Evolutionary conservation across 2,888 invertebrate species (phyloP).

Genomic region (Cerastis leucographa): DNA sequence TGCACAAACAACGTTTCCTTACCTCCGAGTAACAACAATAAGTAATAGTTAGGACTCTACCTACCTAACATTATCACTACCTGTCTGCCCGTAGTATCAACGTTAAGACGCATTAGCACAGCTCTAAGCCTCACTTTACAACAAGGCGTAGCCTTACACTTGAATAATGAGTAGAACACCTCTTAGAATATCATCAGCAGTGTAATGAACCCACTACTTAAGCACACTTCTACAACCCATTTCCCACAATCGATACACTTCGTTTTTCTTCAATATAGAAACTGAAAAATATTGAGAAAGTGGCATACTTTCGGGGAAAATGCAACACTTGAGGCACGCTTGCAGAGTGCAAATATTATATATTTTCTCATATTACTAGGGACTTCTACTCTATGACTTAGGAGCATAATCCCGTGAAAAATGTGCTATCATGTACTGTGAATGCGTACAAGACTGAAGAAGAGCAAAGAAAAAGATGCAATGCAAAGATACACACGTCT

Average conservation of each 20-base stretch:
- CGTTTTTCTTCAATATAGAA: constrained; percentile 37
- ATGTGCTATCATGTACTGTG: not conserved
- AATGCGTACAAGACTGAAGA: not conserved
- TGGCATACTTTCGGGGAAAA: constrained; percentile 45
- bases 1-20: constrained; percentile 1
- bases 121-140: constrained; percentile 29
- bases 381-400: not conserved
- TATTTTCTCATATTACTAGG: not conserved
- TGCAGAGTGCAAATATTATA: constrained; percentile 4
- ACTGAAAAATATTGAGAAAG: constrained; percentile 46
- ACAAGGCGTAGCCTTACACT: not conserved
- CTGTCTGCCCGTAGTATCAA: constrained; percentile 18
- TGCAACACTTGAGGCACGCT: constrained; percentile 1
- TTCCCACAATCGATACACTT: constrained; percentile 43
- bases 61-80: constrained; percentile 9
- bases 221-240: constrained; percentile 29
- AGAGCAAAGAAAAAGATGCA: not conserved
- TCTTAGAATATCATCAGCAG: constrained; percentile 17
- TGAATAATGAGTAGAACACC: constrained; percentile 10
- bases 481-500: no score
- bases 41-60: constrained; percentile 19
- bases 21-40: constrained; percentile 1
- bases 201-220: constrained; percentile 2
- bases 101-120: constrained; percentile 18
- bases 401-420: not conserved